Percentiles rank a stretch among this genome's conserved stretches.
phyloP scores from a whole-genome alignment of 1,140 invertebrate species.

The Stegodyphus dumicola region DNA sequence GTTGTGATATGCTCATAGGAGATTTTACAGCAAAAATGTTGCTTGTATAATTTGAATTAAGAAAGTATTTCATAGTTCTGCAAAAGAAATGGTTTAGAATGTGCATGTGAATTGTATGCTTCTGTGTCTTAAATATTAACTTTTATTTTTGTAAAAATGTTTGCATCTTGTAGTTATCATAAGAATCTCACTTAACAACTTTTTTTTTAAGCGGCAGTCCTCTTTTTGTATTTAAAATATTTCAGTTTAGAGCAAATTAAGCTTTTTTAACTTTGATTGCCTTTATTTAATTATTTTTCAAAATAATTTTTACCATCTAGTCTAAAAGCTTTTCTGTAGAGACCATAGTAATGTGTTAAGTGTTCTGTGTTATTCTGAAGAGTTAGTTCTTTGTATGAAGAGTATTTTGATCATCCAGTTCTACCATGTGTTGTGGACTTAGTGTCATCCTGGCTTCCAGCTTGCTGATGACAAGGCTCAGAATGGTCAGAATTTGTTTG shows the following conservation, averaged over 20 bases:
- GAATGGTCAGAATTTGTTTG: background rate
- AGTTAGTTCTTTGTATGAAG: constrained; percentile 29
- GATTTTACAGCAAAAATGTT: background rate
- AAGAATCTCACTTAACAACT: constrained; percentile 45
- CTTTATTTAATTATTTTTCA: constrained; percentile 3
- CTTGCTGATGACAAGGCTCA: constrained; percentile 7
- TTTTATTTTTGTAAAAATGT: constrained; percentile 21
- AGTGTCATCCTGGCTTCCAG: constrained; percentile 21
- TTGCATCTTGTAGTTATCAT: constrained; percentile 50
- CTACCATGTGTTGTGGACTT: constrained; percentile 58
- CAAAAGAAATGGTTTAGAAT: constrained; percentile 10
- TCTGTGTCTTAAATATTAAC: constrained; percentile 34
- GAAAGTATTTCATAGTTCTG: no score
- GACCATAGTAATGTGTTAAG: constrained; percentile 47
- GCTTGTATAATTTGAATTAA: constrained; percentile 18
- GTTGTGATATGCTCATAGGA: constrained; percentile 11
- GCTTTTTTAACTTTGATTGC: no score
- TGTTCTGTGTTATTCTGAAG: constrained; percentile 36
- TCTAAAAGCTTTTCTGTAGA: constrained; percentile 37
- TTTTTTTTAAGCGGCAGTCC: background rate
- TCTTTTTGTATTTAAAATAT: background rate
- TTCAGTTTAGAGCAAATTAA: background rate
- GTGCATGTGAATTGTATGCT: constrained; percentile 39
- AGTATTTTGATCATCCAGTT: constrained; percentile 26
- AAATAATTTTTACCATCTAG: constrained; percentile 33